These are phyloP conservation scores for Calonectris borealis DNA, from an alignment of 2,113 vertebrate genomes.

Conservation along the genomic window DNA sequence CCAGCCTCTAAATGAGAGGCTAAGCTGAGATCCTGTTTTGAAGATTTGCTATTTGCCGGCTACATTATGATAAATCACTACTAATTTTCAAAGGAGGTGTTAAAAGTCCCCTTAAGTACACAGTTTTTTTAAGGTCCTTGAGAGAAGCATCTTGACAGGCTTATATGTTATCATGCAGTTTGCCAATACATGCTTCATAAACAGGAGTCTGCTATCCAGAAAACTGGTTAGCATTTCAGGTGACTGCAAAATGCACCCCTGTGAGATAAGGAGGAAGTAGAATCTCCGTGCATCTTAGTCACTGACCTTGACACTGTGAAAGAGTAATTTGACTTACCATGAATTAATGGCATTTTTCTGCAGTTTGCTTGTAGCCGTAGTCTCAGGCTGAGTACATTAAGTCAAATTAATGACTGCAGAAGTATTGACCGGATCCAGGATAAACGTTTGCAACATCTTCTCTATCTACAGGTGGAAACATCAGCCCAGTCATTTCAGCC, in stretches of 20 bases:
- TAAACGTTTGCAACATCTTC: not conserved
- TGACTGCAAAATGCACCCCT: not conserved
- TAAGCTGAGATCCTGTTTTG: not conserved
- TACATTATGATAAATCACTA: not conserved
- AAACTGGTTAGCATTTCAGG: not conserved
- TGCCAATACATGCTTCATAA: not conserved
- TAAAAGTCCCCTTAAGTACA: not conserved
- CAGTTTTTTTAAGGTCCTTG: not conserved
- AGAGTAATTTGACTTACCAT: not conserved
- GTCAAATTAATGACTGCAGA: not conserved
- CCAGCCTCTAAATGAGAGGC: rapidly evolving
- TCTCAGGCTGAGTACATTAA: not conserved
- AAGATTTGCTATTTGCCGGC: not conserved
- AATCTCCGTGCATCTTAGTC: not conserved
- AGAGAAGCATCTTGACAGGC: not conserved
- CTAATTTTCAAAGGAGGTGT: not conserved
- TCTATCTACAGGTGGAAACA: not conserved
- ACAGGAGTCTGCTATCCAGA: not conserved
- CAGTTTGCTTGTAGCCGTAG: not conserved
- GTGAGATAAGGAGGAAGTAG: not conserved
- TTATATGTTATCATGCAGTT: not conserved
- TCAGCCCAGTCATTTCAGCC: not conserved
- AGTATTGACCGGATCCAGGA: not conserved
- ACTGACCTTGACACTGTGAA: not conserved
- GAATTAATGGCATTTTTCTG: not conserved